phyloP scores from a whole-genome alignment of 1,140 invertebrate species.

The Drosophila elegans region DNA sequence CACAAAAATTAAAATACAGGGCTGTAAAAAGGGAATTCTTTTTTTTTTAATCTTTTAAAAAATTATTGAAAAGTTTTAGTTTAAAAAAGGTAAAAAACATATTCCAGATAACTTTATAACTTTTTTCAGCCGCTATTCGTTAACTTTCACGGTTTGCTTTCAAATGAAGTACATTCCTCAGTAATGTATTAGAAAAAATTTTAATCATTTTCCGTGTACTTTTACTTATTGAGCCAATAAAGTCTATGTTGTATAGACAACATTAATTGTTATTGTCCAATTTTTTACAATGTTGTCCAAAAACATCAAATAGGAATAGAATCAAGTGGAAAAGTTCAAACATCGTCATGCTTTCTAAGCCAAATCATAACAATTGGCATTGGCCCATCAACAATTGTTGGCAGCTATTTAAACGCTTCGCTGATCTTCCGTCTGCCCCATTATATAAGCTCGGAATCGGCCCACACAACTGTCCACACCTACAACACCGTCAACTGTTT shows the following conservation, averaged over 20 bases:
- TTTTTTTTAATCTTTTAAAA: no score
- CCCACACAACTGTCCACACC: slow-evolving; percentile 46
- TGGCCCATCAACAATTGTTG: slow-evolving; percentile 46
- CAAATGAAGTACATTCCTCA: background rate
- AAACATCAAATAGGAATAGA: slow-evolving; percentile 4
- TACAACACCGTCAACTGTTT: slow-evolving; percentile 19
- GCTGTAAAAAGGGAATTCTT: no score
- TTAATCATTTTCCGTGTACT: background rate
- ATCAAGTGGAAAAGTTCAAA: slow-evolving; percentile 19
- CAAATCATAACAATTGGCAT: slow-evolving; percentile 38
- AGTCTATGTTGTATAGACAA: background rate
- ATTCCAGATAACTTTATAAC: no score
- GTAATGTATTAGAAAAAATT: background rate
- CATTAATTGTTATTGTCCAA: slow-evolving; percentile 1
- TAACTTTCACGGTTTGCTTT: no score
- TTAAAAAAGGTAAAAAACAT: no score
- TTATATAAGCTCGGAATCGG: slow-evolving; percentile 56
- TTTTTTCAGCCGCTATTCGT: no score
- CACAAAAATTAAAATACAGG: no score
- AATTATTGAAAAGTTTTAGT: no score
- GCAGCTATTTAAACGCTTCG: slow-evolving; percentile 67
- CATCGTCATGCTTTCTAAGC: slow-evolving; percentile 55
- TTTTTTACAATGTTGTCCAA: background rate
- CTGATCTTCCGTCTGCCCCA: slow-evolving; percentile 28
- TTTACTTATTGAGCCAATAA: background rate